phyloP scores from a whole-genome alignment of 1,140 invertebrate species.

The Halictus rubicundus region DNA sequence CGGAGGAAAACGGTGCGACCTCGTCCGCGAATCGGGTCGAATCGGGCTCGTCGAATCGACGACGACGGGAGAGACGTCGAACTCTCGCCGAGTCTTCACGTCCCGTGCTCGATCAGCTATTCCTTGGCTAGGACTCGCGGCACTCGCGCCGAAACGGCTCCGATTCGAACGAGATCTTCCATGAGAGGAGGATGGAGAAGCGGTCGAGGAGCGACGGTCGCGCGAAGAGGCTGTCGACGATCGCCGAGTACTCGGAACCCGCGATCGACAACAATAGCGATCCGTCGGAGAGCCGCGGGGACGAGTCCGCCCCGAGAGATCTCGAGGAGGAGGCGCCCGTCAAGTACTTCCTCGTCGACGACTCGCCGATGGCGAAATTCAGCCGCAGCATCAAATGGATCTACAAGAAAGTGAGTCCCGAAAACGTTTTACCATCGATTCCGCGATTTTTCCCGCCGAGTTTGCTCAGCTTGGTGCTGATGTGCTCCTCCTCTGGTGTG shows the following conservation, averaged over 20 bases:
- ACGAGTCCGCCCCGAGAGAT: conserved; percentile 29
- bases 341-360: conserved; percentile 71
- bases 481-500: too few species aligned
- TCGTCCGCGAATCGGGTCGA: not conserved
- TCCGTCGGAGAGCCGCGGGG: conserved; percentile 1
- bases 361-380: conserved; percentile 72
- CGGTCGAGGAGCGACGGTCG: conserved; percentile 16
- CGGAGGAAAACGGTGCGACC: too few species aligned
- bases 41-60: conserved; percentile 21
- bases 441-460: not conserved
- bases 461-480: too few species aligned
- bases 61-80: not conserved
- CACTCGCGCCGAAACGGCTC: not conserved
- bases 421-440: conserved; percentile 1
- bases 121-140: too few species aligned
- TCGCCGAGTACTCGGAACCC: conserved; percentile 66
- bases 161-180: not conserved
- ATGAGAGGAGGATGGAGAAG: not conserved
- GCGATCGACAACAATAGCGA: conserved; percentile 50
- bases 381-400: conserved; percentile 72
- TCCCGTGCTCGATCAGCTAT: conserved; percentile 12
- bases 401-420: conserved; percentile 72
- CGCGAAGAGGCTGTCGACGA: conserved; percentile 67
- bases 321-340: conserved; percentile 56
- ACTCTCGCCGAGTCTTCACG: not conserved